Percentiles rank a stretch among this genome's conserved stretches.
These are phyloP conservation scores for Troides helena DNA, from an alignment of 2,888 invertebrate genomes.

Conservation along the genomic window DNA sequence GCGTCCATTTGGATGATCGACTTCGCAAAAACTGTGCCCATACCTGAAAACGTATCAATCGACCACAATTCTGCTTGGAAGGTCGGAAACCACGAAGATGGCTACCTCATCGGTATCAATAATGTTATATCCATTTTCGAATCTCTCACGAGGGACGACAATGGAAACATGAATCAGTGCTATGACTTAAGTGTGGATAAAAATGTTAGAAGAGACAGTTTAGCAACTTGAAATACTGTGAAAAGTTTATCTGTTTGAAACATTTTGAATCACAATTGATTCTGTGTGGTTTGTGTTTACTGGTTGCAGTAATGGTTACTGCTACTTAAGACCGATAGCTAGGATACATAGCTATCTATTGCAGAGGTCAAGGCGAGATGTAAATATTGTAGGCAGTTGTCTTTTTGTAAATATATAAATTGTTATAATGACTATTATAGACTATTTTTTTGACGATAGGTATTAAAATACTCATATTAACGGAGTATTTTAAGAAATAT, in stretches of 20 bases:
- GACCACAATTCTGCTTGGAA: constrained; percentile 92
- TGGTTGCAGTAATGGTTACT: constrained; percentile 28
- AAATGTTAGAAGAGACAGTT: constrained; percentile 62
- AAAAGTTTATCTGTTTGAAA: constrained; percentile 66
- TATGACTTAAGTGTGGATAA: constrained; percentile 62
- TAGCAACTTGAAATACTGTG: constrained; percentile 67
- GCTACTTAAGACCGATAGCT: constrained; percentile 27
- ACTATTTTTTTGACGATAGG: constrained; percentile 47
- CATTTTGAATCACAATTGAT: constrained; percentile 35
- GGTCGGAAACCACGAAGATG: constrained; percentile 98
- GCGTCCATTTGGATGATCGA: constrained; percentile 98
- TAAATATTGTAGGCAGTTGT: constrained; percentile 22
- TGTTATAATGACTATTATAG: constrained; percentile 11
- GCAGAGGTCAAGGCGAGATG: constrained; percentile 22
- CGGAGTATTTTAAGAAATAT: constrained; percentile 40
- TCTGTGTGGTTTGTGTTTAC: constrained; percentile 31
- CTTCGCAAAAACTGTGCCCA: constrained; percentile 95
- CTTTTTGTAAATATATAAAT: constrained; percentile 23
- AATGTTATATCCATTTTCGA: constrained; percentile 93
- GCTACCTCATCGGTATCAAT: constrained; percentile 94
- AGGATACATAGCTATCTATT: constrained; percentile 27
- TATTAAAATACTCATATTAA: constrained; percentile 68
- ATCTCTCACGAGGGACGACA: constrained; percentile 77
- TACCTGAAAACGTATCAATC: constrained; percentile 87
- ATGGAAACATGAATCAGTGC: constrained; percentile 65